Evolutionary conservation across 2,113 vertebrate species (phyloP).

Genomic region (Brachypteracias leptosomus): DNA sequence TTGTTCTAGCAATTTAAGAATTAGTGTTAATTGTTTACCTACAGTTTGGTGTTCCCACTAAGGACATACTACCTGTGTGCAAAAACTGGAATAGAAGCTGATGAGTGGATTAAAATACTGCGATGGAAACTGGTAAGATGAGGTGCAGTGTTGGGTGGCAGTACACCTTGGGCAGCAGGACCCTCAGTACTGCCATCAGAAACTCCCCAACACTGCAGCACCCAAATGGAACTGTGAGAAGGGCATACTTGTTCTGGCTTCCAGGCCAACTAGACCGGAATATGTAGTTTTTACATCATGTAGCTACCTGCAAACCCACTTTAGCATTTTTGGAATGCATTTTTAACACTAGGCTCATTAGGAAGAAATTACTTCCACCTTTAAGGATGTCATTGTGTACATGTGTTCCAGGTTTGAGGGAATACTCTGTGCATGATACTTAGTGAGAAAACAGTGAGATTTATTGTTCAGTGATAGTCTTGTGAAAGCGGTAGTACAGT

Average conservation of each 20-base stretch:
- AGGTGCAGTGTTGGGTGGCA: not conserved
- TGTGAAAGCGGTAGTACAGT: too few relatives aligned
- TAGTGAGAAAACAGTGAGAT: too few relatives aligned
- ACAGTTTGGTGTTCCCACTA: constrained; percentile 93
- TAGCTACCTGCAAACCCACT: not conserved
- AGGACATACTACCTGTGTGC: constrained; percentile 93
- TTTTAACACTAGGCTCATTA: not conserved
- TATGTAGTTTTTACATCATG: accelerated
- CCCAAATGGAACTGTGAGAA: not conserved
- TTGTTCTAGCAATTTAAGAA: not conserved
- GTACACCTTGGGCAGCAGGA: accelerated
- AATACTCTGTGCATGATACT: too few relatives aligned
- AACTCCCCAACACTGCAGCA: accelerated
- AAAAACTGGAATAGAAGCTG: constrained; percentile 92
- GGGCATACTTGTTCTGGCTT: not conserved
- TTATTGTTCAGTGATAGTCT: too few relatives aligned
- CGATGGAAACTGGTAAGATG: constrained; percentile 93
- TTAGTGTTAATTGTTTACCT: not conserved
- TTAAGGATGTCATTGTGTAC: not conserved
- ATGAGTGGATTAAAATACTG: constrained; percentile 96
- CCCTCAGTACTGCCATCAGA: too few relatives aligned
- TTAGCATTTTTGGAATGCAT: not conserved
- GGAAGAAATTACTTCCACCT: not conserved
- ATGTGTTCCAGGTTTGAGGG: too few relatives aligned
- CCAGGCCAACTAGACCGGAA: not conserved